Evolutionary conservation across 2,888 invertebrate genomes (phyloP).

Genomic region (Hirtodrosophila trivittata): DNA sequence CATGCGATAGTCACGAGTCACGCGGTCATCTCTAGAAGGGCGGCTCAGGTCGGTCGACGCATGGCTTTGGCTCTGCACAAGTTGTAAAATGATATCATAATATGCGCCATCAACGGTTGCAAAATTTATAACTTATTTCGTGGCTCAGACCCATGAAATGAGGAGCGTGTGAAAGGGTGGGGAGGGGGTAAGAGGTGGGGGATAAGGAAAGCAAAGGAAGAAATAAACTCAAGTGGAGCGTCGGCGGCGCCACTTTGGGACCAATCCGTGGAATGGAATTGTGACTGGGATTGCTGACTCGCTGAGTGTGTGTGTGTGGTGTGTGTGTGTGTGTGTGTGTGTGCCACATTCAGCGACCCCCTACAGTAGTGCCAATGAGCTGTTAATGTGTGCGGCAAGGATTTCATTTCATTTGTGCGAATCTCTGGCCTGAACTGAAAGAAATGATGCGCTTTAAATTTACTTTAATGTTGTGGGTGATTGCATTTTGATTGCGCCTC

Average conservation of each 20-base stretch:
- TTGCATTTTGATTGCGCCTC: slow-evolving; percentile 72
- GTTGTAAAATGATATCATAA: slow-evolving; percentile 84
- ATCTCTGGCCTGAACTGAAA: slow-evolving; percentile 18
- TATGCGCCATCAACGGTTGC: slow-evolving; percentile 83
- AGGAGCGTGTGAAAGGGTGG: slow-evolving; percentile 32
- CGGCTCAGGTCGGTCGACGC: slow-evolving; percentile 50
- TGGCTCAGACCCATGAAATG: slow-evolving; percentile 26
- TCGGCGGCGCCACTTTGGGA: slow-evolving; percentile 75
- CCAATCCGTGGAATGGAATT: slow-evolving; percentile 33
- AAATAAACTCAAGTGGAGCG: slow-evolving; percentile 53
- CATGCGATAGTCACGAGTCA: slow-evolving; percentile 30
- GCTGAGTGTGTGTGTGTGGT: slow-evolving; percentile 3
- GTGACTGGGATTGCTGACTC: slow-evolving; percentile 10
- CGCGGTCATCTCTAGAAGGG: slow-evolving; percentile 40
- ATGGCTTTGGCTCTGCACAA: slow-evolving; percentile 62
- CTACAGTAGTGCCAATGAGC: slow-evolving; percentile 82
- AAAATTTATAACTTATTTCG: slow-evolving; percentile 83
- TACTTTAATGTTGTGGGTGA: slow-evolving; percentile 78
- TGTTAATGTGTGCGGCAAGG: slow-evolving; percentile 81
- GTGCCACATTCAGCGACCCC: slow-evolving; percentile 70
- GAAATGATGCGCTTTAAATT: slow-evolving; percentile 61
- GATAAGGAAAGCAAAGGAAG: slow-evolving; percentile 14
- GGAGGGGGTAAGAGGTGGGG: slow-evolving; percentile 13
- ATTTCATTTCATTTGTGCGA: slow-evolving; percentile 71
- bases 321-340: slow-evolving; percentile 21